A percentile compares a stretch with the other conserved stretches of the same genome.
Evolutionary conservation across 2,888 invertebrate species (phyloP).

Genomic region (Selenia dentaria): DNA sequence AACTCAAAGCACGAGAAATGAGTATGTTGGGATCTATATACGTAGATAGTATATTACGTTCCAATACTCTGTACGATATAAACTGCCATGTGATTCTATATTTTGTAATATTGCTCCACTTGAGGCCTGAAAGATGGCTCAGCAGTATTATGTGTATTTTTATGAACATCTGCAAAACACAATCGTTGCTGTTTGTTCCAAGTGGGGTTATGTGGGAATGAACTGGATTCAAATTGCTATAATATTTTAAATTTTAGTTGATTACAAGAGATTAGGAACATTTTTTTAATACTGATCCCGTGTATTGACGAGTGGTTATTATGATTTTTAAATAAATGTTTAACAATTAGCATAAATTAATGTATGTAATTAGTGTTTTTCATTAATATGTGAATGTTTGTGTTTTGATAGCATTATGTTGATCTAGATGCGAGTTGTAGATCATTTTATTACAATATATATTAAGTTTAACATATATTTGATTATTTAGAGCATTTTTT

Average conservation of each 20-base stretch:
- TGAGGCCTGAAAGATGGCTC: slow-evolving; percentile 1
- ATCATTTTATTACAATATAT: slow-evolving; percentile 38
- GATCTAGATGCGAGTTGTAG: slow-evolving; percentile 55
- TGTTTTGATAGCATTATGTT: slow-evolving; percentile 63
- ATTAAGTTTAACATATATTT: slow-evolving; percentile 43
- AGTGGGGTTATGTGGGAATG: slow-evolving; percentile 6
- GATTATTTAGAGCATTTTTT: slow-evolving; percentile 43
- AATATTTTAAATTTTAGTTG: background rate
- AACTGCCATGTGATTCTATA: background rate
- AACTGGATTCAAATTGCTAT: slow-evolving; percentile 9
- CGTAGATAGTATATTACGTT: slow-evolving; percentile 13
- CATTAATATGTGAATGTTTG: slow-evolving; percentile 67
- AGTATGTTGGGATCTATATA: too few species aligned
- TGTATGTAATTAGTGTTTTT: slow-evolving; percentile 70
- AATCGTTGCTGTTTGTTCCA: slow-evolving; percentile 1
- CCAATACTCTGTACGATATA: slow-evolving; percentile 6
- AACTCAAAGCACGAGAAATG: slow-evolving; percentile 17
- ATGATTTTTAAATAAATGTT: slow-evolving; percentile 58
- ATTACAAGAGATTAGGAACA: background rate
- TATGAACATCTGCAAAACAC: slow-evolving; percentile 10
- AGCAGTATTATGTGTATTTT: slow-evolving; percentile 8
- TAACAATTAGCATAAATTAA: slow-evolving; percentile 68
- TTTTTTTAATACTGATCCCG: slow-evolving; percentile 11
- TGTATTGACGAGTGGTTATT: slow-evolving; percentile 26
- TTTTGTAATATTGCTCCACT: background rate